These are phyloP conservation scores for Trachemys scripta DNA, from an alignment of 2,113 vertebrate species.

Conservation along the genomic window DNA sequence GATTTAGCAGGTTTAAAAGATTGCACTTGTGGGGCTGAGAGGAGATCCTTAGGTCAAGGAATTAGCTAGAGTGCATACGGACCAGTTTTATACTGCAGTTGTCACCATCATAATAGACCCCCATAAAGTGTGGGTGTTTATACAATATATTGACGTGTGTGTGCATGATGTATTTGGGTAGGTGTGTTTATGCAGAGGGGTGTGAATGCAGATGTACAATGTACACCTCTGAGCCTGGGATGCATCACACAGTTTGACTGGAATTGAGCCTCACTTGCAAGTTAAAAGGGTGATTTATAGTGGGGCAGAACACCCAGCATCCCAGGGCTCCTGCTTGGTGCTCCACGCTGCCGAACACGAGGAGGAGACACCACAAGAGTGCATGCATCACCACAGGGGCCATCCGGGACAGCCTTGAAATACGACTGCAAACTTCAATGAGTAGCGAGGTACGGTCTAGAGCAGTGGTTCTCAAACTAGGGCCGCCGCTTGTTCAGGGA, in stretches of 20 bases:
- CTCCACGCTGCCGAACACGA: not conserved
- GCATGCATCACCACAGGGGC: not conserved
- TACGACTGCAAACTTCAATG: not conserved
- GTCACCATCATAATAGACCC: not conserved
- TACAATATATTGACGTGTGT: not conserved
- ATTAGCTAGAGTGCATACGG: fast-evolving
- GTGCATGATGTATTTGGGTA: fast-evolving
- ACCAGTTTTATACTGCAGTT: not conserved
- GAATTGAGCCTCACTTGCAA: not conserved
- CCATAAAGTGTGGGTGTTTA: not conserved
- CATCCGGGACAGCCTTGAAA: not conserved
- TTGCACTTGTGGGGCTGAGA: not conserved
- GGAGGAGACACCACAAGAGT: not conserved
- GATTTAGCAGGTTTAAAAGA: not conserved
- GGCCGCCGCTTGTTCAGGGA: too few relatives aligned
- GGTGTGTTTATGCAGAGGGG: fast-evolving
- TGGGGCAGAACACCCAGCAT: not conserved
- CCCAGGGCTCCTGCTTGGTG: not conserved
- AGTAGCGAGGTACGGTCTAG: not conserved
- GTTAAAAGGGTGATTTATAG: not conserved
- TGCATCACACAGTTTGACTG: not conserved
- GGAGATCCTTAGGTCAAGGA: not conserved
- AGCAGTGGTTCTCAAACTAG: too few relatives aligned
- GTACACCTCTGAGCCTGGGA: fast-evolving
- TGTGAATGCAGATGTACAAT: not conserved